phyloP scores from a whole-genome alignment of 2,113 vertebrate species.

The Cettia cetti region DNA sequence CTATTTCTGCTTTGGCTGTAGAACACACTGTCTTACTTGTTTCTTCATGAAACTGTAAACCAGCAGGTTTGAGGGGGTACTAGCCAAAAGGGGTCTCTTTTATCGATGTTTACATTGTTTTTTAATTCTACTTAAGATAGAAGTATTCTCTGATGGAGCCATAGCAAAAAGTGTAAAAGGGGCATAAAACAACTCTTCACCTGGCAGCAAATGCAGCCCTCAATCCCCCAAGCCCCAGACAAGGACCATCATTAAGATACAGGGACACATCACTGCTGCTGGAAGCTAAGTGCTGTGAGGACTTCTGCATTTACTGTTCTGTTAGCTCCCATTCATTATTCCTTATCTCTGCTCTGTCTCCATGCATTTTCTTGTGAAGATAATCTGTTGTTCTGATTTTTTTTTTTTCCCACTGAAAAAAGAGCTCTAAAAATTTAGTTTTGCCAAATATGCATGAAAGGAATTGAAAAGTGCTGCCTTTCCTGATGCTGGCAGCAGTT shows the following conservation, averaged over 20 bases:
- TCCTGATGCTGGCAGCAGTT: background rate
- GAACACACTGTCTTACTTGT: background rate
- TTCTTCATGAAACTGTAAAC: background rate
- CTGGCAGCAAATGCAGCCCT: background rate
- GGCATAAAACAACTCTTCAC: background rate
- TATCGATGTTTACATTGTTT: background rate
- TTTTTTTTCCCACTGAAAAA: background rate
- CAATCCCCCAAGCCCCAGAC: background rate
- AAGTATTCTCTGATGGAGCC: background rate
- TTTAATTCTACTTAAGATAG: background rate
- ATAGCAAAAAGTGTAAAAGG: background rate
- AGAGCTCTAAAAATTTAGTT: background rate
- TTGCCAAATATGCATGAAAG: background rate
- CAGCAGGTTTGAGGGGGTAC: background rate
- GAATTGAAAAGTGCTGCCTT: background rate
- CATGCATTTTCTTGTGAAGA: background rate
- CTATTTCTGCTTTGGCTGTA: background rate
- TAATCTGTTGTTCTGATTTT: background rate
- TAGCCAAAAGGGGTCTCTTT: background rate
- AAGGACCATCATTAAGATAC: accelerated
- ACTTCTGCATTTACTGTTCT: background rate
- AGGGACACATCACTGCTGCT: background rate
- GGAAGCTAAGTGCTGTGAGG: background rate
- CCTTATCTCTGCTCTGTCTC: background rate
- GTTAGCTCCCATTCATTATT: background rate